Evolutionary conservation across 2,797 vertebrate genomes (phyloP).

Genomic region (Picus viridis): DNA sequence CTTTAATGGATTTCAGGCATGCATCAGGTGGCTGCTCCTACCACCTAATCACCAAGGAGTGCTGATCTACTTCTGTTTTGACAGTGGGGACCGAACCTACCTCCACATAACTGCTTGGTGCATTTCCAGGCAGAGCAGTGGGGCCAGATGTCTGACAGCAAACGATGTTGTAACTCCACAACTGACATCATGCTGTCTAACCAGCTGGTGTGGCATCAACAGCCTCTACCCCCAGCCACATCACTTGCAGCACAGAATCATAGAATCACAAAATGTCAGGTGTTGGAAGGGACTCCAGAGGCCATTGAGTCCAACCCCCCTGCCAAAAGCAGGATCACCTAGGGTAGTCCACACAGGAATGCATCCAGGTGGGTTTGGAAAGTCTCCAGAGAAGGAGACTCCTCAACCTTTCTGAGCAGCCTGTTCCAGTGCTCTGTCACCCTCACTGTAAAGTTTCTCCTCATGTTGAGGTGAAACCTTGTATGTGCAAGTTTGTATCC

Average conservation of each 20-base stretch:
- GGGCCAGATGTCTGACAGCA: background rate
- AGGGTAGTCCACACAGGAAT: no score
- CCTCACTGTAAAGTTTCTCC: no score
- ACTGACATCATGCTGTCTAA: background rate
- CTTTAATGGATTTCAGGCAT: background rate
- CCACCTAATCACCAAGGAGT: background rate
- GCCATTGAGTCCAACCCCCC: no score
- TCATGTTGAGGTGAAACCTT: no score
- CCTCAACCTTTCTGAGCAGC: no score
- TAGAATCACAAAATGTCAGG: no score
- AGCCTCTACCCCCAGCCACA: background rate
- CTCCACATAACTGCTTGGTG: background rate
- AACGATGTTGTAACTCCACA: background rate
- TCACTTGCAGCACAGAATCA: background rate
- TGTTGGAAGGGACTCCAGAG: no score
- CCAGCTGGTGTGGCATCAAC: background rate
- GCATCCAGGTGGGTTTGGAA: no score
- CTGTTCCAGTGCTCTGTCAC: no score
- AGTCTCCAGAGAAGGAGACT: no score
- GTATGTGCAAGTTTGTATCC: no score
- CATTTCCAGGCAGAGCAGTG: background rate
- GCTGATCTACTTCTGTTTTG: background rate
- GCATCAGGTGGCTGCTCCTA: background rate
- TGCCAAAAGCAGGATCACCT: no score
- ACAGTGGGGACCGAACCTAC: background rate